Conservation (phyloP, 2,797 vertebrate species). For the Pachyuromys duprasi region DNA sequence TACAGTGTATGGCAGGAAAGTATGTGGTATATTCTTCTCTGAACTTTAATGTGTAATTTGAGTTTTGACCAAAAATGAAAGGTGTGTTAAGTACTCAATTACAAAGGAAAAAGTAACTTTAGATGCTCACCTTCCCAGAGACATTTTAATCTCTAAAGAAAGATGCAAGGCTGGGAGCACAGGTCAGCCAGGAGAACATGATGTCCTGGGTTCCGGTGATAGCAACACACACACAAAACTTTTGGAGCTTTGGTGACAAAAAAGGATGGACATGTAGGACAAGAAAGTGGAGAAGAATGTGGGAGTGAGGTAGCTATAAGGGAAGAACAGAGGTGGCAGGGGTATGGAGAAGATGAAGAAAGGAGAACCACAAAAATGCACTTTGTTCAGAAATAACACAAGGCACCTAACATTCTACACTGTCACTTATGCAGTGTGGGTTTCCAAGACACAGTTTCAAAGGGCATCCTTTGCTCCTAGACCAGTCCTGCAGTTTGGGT, state of each 20-base stretch:
- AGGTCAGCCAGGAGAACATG: background rate
- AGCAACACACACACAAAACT: background rate
- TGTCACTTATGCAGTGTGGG: slow-evolving; percentile 40
- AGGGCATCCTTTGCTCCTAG: background rate
- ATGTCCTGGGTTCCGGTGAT: background rate
- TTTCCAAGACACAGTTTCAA: slow-evolving; percentile 46
- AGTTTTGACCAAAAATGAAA: slow-evolving; percentile 23
- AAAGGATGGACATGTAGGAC: background rate
- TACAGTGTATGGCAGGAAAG: background rate
- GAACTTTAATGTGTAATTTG: background rate
- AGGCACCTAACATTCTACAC: background rate
- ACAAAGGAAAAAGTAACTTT: slow-evolving; percentile 34
- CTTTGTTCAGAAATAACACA: background rate
- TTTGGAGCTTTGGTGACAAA: background rate
- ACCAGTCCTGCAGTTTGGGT: slow-evolving; percentile 4
- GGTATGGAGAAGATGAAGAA: background rate
- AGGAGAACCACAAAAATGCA: background rate
- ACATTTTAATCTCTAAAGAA: slow-evolving; percentile 62
- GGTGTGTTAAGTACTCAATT: background rate
- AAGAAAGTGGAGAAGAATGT: background rate
- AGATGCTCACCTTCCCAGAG: slow-evolving; percentile 2
- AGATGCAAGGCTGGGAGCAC: background rate
- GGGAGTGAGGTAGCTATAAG: background rate
- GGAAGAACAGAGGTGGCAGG: background rate
- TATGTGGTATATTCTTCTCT: slow-evolving; percentile 26